Conservation (phyloP, 2,797 vertebrate genomes). For the Rachycentron canadum region DNA sequence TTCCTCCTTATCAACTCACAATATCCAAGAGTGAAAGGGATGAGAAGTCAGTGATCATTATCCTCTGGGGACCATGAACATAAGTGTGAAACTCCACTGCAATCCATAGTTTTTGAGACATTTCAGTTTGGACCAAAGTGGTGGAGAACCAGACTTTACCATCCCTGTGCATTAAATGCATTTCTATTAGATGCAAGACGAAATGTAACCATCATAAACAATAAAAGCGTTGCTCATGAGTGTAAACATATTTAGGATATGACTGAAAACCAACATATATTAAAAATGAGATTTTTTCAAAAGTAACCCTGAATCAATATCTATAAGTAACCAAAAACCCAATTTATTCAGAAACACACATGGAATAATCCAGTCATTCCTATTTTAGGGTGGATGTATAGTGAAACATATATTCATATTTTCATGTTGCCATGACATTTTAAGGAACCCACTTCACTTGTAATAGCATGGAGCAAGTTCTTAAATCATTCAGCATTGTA, state of each 20-base stretch:
- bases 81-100: background rate
- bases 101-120: background rate
- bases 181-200: background rate
- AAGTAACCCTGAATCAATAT: background rate
- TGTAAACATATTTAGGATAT: background rate
- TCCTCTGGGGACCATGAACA: background rate
- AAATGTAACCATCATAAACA: background rate
- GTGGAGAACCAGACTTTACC: background rate
- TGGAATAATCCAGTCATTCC: background rate
- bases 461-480: conserved; percentile 5
- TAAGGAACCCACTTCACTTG: conserved; percentile 14
- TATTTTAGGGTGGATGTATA: conserved; percentile 5
- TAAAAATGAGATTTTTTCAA: background rate
- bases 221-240: background rate
- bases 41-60: background rate
- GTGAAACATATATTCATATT: background rate
- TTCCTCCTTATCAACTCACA: too few species aligned
- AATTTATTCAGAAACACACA: background rate
- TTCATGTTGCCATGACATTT: conserved; percentile 20
- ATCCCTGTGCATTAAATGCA: background rate
- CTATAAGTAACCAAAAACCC: background rate
- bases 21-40: background rate
- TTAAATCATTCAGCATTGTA: conserved; percentile 37
- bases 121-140: background rate
- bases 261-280: background rate